Percentiles rank a stretch among this genome's conserved stretches.
Evolutionary conservation across 2,113 vertebrate species (phyloP).

Genomic region (Salvelinus namaycush): DNA sequence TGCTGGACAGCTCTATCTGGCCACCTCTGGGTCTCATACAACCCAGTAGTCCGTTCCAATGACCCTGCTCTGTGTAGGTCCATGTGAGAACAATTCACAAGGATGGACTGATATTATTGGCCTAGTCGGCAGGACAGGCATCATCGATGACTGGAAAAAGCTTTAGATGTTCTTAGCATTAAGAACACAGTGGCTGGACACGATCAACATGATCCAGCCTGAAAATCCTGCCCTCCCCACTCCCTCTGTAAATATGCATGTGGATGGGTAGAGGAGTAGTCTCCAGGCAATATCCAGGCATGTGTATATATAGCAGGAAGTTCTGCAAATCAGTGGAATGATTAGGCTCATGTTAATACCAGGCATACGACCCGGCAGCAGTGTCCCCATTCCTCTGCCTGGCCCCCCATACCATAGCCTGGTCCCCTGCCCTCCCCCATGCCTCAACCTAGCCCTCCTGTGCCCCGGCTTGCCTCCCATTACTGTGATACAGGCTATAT

Average conservation of each 20-base stretch:
- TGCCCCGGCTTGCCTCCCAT: constrained; percentile 14
- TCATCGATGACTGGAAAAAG: constrained; percentile 9
- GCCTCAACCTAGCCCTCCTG: not conserved
- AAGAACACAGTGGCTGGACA: constrained; percentile 18
- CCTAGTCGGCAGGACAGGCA: not conserved
- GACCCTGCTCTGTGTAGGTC: too few species aligned
- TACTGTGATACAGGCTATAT: constrained; percentile 28
- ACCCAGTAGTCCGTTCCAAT: not conserved
- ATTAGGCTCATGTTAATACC: constrained; percentile 54
- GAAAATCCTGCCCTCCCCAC: constrained; percentile 13
- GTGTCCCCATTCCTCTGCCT: constrained; percentile 12
- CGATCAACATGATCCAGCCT: constrained; percentile 3
- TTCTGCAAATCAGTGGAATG: constrained; percentile 32
- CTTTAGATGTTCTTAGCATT: not conserved
- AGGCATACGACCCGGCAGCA: constrained; percentile 21
- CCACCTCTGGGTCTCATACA: not conserved
- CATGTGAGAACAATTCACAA: not conserved
- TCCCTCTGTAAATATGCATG: constrained; percentile 1
- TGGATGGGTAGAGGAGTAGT: constrained; percentile 12
- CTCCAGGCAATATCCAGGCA: constrained; percentile 23
- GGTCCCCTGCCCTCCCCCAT: constrained; percentile 5
- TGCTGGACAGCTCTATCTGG: constrained; percentile 5
- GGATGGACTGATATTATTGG: not conserved
- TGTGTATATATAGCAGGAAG: constrained; percentile 60
- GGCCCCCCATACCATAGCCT: not conserved